Evolutionary conservation across 2,888 invertebrate species (phyloP).

Genomic region (Lasioglossum marginatum): DNA sequence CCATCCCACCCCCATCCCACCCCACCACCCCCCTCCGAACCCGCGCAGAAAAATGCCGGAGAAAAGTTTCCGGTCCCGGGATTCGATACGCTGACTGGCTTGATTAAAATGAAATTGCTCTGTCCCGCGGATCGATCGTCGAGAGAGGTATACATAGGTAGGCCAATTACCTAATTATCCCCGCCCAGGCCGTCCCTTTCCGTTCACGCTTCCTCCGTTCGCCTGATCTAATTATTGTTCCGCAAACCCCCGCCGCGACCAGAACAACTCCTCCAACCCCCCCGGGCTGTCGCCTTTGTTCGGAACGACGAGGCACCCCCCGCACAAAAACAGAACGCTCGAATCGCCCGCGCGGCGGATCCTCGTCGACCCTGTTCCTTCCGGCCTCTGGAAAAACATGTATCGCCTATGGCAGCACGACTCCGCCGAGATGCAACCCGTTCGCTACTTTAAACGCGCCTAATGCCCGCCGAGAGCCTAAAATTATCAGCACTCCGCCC

Average conservation of each 20-base stretch:
- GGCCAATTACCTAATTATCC: slow-evolving; percentile 77
- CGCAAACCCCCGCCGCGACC: slow-evolving; percentile 62
- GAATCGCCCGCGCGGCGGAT: background rate
- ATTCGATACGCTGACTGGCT: slow-evolving; percentile 51
- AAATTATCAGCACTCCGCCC: background rate
- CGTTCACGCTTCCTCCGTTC: slow-evolving; percentile 64
- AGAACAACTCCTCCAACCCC: slow-evolving; percentile 55
- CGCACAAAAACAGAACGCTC: slow-evolving; percentile 52
- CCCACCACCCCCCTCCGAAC: no score
- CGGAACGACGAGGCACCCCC: slow-evolving; percentile 18
- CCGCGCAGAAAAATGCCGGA: slow-evolving; percentile 20
- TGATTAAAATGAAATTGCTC: slow-evolving; percentile 77
- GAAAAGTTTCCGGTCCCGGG: background rate
- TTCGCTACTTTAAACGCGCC: background rate
- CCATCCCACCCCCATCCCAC: background rate
- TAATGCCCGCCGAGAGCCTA: background rate
- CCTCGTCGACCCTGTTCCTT: slow-evolving; percentile 3
- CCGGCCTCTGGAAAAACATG: background rate
- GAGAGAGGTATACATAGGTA: slow-evolving; percentile 50
- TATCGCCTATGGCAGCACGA: background rate
- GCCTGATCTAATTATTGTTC: slow-evolving; percentile 79
- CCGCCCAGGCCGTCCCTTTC: slow-evolving; percentile 53
- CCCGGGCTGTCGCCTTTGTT: slow-evolving; percentile 63
- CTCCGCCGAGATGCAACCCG: background rate
- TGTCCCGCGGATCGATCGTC: slow-evolving; percentile 68